phyloP scores from a whole-genome alignment of 2,888 invertebrate genomes.

The Phyllotreta cruciferae region DNA sequence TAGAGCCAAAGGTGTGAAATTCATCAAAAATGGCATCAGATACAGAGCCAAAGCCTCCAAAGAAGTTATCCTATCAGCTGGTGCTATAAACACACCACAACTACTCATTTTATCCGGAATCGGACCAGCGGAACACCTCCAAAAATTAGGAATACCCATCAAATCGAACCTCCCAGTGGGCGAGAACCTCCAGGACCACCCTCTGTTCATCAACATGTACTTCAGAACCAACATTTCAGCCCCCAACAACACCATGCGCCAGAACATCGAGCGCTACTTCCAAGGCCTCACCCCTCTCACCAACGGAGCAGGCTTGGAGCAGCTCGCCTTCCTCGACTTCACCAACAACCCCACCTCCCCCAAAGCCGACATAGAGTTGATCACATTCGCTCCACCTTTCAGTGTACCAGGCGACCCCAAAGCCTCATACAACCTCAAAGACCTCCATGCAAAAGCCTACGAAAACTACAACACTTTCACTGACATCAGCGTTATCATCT shows the following conservation, averaged over 20 bases:
- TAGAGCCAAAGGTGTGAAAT: constrained; percentile 27
- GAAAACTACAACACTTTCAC: constrained; percentile 25
- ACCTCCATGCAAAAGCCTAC: background rate
- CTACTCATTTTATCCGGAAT: constrained; percentile 85
- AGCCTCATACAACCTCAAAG: constrained; percentile 16
- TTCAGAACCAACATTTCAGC: constrained; percentile 21
- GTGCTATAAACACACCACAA: constrained; percentile 85
- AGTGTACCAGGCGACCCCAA: constrained; percentile 2
- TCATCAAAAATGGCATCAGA: constrained; percentile 16
- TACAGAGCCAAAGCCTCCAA: constrained; percentile 67
- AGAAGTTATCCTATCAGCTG: constrained; percentile 82
- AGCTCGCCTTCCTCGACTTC: constrained; percentile 24
- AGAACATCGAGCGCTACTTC: constrained; percentile 22
- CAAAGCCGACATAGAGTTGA: constrained; percentile 45
- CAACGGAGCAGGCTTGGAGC: constrained; percentile 23
- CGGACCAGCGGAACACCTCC: constrained; percentile 71
- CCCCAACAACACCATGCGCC: constrained; percentile 2
- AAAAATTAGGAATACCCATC: constrained; percentile 66
- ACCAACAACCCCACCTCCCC: constrained; percentile 29
- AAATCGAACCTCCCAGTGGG: constrained; percentile 73
- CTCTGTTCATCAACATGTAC: constrained; percentile 22
- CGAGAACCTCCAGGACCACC: constrained; percentile 81
- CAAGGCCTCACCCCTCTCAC: constrained; percentile 21
- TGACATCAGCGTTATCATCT: constrained; percentile 36
- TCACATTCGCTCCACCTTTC: constrained; percentile 49